phyloP scores from a whole-genome alignment of 2,113 vertebrate genomes.

The Shinisaurus crocodilurus region DNA sequence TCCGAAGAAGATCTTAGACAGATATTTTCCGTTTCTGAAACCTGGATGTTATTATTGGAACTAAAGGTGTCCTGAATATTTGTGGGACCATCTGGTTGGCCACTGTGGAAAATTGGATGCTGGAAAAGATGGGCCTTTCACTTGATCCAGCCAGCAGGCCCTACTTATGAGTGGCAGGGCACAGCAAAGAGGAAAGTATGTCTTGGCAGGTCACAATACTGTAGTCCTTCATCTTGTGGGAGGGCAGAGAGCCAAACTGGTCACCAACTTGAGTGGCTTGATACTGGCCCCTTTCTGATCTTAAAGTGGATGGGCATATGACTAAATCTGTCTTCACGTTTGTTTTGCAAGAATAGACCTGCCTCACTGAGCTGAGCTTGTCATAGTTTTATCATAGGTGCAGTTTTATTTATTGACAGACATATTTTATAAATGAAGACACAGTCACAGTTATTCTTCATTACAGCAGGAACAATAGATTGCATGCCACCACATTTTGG shows the following conservation, averaged over 20 bases:
- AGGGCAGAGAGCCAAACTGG: neutral
- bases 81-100: neutral
- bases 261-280: neutral
- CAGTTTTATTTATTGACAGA: slow-evolving; percentile 74
- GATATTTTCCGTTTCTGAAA: neutral
- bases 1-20: no score
- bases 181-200: neutral
- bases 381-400: slow-evolving; percentile 66
- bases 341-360: slow-evolving; percentile 54
- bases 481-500: slow-evolving; percentile 66
- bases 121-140: neutral
- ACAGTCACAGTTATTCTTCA: slow-evolving; percentile 70
- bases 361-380: slow-evolving; percentile 63
- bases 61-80: neutral
- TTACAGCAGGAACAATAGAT: slow-evolving; percentile 73
- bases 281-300: neutral
- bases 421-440: slow-evolving; percentile 72
- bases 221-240: neutral
- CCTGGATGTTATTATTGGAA: neutral
- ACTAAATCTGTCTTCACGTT: slow-evolving; percentile 60
- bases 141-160: neutral
- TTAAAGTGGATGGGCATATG: slow-evolving; percentile 2
- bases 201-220: neutral
- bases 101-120: neutral
- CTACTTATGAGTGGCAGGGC: neutral